phyloP scores from a whole-genome alignment of 2,888 invertebrate genomes.

The Deladenus siricidicola region DNA sequence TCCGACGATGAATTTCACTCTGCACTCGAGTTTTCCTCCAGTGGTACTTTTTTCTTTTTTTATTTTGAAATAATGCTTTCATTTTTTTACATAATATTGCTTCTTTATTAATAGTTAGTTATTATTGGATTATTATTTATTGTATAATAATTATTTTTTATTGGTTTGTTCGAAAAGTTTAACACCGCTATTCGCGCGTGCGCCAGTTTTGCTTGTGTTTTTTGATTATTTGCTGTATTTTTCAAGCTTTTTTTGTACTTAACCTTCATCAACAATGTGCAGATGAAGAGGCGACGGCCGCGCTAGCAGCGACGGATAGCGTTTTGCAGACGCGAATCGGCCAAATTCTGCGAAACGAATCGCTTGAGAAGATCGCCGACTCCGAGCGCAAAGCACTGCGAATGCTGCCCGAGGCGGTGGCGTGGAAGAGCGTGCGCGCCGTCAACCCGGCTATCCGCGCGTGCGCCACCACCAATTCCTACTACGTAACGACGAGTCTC shows the following conservation, averaged over 20 bases:
- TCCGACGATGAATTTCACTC: slow-evolving; percentile 28
- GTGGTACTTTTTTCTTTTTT: slow-evolving; percentile 9
- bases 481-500: slow-evolving; percentile 33
- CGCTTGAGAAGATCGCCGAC: neutral
- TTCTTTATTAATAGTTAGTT: too few species aligned
- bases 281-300: too few species aligned
- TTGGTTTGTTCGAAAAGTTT: too few species aligned
- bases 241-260: too few species aligned
- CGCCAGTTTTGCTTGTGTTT: too few species aligned
- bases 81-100: neutral
- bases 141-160: too few species aligned
- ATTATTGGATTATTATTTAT: too few species aligned
- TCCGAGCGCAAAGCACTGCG: neutral
- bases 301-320: too few species aligned
- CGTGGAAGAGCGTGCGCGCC: slow-evolving; percentile 16
- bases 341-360: slow-evolving; percentile 8
- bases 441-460: slow-evolving; percentile 21
- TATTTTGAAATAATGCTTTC: neutral
- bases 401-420: slow-evolving; percentile 3
- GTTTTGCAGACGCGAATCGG: neutral
- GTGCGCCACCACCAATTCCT: slow-evolving; percentile 24
- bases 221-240: too few species aligned
- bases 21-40: slow-evolving; percentile 25
- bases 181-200: too few species aligned
- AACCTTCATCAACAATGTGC: too few species aligned